phyloP scores from a whole-genome alignment of 2,113 vertebrate genomes.

The Scatophagus argus region DNA sequence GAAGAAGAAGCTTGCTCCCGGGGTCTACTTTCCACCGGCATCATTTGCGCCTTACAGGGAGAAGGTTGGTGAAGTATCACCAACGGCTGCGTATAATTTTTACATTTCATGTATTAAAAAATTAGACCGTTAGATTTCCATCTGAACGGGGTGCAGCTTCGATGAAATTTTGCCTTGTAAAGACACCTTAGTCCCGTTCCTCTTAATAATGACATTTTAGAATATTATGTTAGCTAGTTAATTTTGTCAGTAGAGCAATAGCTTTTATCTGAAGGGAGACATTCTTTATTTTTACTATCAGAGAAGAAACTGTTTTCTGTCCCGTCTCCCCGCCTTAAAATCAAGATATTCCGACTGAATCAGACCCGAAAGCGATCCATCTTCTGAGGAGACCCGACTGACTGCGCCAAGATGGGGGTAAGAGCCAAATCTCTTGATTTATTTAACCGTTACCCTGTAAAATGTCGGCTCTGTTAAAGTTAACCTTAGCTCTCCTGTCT shows the following conservation, averaged over 20 bases:
- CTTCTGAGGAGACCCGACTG: conserved; percentile 71
- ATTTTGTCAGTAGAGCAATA: conserved; percentile 17
- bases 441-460: neutral
- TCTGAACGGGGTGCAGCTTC: conserved; percentile 32
- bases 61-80: conserved; percentile 36
- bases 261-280: conserved; percentile 35
- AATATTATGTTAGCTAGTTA: conserved; percentile 22
- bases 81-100: conserved; percentile 24
- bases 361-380: conserved; percentile 46
- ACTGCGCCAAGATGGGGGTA: conserved; percentile 84
- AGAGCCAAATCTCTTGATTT: conserved; percentile 30
- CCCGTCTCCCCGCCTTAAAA: conserved; percentile 28
- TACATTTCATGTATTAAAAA: conserved; percentile 26
- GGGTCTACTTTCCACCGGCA: conserved; percentile 74
- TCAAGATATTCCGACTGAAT: conserved; percentile 53
- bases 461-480: neutral
- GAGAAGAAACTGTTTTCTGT: neutral
- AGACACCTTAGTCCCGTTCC: conserved; percentile 5
- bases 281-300: conserved; percentile 14
- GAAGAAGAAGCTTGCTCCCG: conserved; percentile 45
- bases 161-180: conserved; percentile 29
- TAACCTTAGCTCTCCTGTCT: neutral
- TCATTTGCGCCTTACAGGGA: conserved; percentile 58
- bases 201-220: conserved; percentile 11
- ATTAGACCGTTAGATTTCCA: neutral